These are phyloP conservation scores for Dasypogon diadema DNA, from an alignment of 2,888 invertebrate genomes.

Conservation along the genomic window DNA sequence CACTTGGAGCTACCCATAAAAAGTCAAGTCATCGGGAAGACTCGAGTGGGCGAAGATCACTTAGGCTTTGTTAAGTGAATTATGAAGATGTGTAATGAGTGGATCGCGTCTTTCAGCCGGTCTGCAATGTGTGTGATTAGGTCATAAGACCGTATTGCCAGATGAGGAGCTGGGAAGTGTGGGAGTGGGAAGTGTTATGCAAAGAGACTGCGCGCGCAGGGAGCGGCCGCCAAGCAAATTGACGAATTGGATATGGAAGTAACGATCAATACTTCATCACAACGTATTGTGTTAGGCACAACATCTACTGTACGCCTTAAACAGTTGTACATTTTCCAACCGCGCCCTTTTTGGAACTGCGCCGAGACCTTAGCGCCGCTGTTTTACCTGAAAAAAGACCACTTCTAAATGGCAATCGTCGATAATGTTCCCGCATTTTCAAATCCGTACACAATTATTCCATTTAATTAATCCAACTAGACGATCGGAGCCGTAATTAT, in stretches of 20 bases:
- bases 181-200: constrained; percentile 55
- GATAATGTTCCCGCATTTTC: constrained; percentile 32
- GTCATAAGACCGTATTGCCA: constrained; percentile 55
- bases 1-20: constrained; percentile 10
- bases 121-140: constrained; percentile 55
- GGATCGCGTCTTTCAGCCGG: constrained; percentile 52
- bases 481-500: constrained; percentile 32
- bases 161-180: constrained; percentile 28
- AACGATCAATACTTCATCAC: constrained; percentile 15
- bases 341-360: not conserved
- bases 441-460: constrained; percentile 34
- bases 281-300: constrained; percentile 9
- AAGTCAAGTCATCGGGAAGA: constrained; percentile 38
- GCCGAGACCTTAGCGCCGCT: not conserved
- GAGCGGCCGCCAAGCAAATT: constrained; percentile 22
- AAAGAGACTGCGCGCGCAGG: constrained; percentile 19
- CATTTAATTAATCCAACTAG: constrained; percentile 40
- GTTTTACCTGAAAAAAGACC: not conserved
- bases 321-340: not conserved
- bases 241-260: not conserved
- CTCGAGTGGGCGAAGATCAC: constrained; percentile 56
- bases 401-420: not conserved
- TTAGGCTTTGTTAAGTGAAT: constrained; percentile 57
- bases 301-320: not conserved
- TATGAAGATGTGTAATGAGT: constrained; percentile 57